These are phyloP conservation scores for Hedychridium roseum DNA, from an alignment of 2,888 invertebrate genomes.

Conservation along the genomic window DNA sequence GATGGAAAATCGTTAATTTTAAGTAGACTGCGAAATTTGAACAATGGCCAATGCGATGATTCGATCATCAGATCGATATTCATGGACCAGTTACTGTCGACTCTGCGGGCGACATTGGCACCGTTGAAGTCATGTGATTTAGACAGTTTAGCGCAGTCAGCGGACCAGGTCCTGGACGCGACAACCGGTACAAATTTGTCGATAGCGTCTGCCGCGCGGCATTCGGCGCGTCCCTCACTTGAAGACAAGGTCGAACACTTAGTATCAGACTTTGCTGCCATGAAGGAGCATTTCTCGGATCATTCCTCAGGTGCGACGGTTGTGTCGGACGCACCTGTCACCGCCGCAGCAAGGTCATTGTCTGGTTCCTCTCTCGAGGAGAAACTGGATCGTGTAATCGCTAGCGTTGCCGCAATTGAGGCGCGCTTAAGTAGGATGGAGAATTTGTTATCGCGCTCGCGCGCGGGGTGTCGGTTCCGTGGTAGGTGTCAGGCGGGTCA, in stretches of 20 bases:
- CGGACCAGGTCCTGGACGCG: neutral
- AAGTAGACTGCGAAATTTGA: neutral
- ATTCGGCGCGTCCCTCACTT: neutral
- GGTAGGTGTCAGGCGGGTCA: too few species aligned
- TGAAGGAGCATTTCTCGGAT: too few species aligned
- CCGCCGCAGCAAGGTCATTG: too few species aligned
- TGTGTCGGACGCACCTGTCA: too few species aligned
- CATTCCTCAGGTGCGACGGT: too few species aligned
- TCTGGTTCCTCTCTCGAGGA: too few species aligned
- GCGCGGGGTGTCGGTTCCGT: too few species aligned
- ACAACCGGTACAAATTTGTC: neutral
- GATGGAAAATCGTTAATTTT: slow-evolving; percentile 1
- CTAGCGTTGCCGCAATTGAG: too few species aligned
- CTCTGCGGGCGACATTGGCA: neutral
- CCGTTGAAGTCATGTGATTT: neutral
- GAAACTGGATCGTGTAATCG: too few species aligned
- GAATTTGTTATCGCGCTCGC: too few species aligned
- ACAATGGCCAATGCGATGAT: neutral
- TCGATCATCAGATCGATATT: slow-evolving; percentile 1
- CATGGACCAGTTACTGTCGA: neutral
- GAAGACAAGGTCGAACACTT: neutral
- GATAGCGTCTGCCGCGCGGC: neutral
- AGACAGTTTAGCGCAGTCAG: neutral
- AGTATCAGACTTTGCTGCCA: too few species aligned
- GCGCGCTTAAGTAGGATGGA: too few species aligned